Percentiles rank a stretch among this genome's conserved stretches.
phyloP scores from a whole-genome alignment of 2,113 vertebrate species.

The Murina feae region DNA sequence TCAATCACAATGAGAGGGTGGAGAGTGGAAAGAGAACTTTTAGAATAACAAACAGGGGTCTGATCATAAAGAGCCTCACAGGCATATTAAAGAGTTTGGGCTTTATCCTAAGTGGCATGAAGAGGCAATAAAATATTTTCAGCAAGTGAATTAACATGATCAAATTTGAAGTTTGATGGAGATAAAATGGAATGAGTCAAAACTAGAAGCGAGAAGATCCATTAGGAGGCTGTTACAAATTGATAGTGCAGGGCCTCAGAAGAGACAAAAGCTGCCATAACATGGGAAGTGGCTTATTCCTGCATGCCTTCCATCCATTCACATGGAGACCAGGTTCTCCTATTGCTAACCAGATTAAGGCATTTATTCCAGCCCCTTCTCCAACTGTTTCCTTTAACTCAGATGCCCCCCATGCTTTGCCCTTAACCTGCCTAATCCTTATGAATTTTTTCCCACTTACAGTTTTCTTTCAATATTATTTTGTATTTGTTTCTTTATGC shows the following conservation, averaged over 20 bases:
- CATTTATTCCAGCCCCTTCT: not conserved
- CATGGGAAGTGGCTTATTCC: not conserved
- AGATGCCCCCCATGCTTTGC: not conserved
- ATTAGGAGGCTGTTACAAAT: not conserved
- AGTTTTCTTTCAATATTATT: not conserved
- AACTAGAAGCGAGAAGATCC: not conserved
- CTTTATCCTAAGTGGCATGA: not conserved
- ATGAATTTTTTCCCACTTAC: not conserved
- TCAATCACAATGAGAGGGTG: not conserved
- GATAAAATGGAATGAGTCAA: not conserved
- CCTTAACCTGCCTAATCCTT: not conserved
- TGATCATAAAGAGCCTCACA: not conserved
- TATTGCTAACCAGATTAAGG: not conserved
- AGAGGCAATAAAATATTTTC: not conserved
- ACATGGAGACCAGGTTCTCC: not conserved
- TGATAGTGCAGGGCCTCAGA: not conserved
- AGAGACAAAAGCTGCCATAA: not conserved
- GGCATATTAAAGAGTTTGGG: not conserved
- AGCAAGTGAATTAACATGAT: not conserved
- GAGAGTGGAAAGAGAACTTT: not conserved
- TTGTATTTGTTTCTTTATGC: not conserved
- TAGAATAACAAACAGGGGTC: not conserved
- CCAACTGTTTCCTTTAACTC: not conserved
- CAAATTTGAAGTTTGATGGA: not conserved
- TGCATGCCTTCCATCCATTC: not conserved